A percentile compares a stretch with the other conserved stretches of the same genome.
phyloP scores from a whole-genome alignment of 1,140 invertebrate genomes.

The Muscidifurax raptorellus region DNA sequence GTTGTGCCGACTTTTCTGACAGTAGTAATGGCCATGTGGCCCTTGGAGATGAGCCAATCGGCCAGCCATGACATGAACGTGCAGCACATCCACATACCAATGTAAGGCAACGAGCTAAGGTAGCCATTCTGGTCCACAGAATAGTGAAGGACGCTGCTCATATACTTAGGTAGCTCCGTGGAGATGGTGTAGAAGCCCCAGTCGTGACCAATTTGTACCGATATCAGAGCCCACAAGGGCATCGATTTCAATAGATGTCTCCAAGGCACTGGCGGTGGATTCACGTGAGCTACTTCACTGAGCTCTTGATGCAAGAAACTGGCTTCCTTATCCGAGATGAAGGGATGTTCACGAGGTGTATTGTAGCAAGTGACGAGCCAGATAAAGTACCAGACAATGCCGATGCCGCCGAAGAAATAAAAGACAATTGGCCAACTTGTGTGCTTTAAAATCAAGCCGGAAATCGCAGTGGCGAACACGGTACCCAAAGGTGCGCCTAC shows the following conservation, averaged over 20 bases:
- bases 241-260: slow-evolving; percentile 84
- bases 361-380: slow-evolving; percentile 86
- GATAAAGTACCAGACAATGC: slow-evolving; percentile 83
- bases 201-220: slow-evolving; percentile 90
- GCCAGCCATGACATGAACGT: slow-evolving; percentile 81
- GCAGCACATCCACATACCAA: slow-evolving; percentile 85
- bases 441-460: slow-evolving; percentile 83
- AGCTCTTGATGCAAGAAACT: slow-evolving; percentile 83
- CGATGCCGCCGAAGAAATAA: slow-evolving; percentile 88
- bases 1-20: slow-evolving; percentile 85
- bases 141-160: slow-evolving; percentile 91
- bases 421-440: slow-evolving; percentile 86
- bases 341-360: slow-evolving; percentile 87
- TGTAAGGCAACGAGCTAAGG: slow-evolving; percentile 82
- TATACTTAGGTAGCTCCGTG: slow-evolving; percentile 94
- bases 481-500: slow-evolving; percentile 84
- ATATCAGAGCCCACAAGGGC: slow-evolving; percentile 84
- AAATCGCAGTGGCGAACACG: slow-evolving; percentile 86
- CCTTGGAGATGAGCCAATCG: slow-evolving; percentile 80
- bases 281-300: slow-evolving; percentile 75
- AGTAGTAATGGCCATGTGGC: slow-evolving; percentile 77
- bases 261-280: slow-evolving; percentile 82
- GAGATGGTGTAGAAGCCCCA: slow-evolving; percentile 97
- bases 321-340: slow-evolving; percentile 87
- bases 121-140: slow-evolving; percentile 84